phyloP scores from a whole-genome alignment of 1,140 invertebrate genomes.

The Adoxophyes honmai region DNA sequence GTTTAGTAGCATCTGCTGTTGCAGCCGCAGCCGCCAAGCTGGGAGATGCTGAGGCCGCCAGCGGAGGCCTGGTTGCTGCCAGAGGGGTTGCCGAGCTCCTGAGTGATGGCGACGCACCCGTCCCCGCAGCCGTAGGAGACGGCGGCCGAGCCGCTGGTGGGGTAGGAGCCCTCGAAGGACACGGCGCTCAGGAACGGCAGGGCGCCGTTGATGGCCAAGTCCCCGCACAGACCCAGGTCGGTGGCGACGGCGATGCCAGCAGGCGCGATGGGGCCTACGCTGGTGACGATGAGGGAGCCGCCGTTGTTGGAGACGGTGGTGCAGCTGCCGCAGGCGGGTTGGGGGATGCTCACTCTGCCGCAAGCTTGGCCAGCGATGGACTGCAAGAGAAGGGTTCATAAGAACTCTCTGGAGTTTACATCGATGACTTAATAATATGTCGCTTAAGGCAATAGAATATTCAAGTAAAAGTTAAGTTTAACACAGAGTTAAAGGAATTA shows the following conservation, averaged over 20 bases:
- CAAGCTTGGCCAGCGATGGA: not conserved
- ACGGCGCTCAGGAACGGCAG: slow-evolving; percentile 8
- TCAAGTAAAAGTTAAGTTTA: too few relatives aligned
- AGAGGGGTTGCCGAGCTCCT: not conserved
- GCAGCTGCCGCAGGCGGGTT: not conserved
- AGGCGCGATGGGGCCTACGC: slow-evolving; percentile 29
- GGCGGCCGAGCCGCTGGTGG: slow-evolving; percentile 10
- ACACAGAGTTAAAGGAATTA: too few relatives aligned
- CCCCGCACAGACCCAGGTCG: slow-evolving; percentile 37
- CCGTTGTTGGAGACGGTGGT: slow-evolving; percentile 14
- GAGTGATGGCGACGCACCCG: not conserved
- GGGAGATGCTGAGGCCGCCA: too few relatives aligned
- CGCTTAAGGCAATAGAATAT: too few relatives aligned
- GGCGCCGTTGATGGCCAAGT: slow-evolving; percentile 30
- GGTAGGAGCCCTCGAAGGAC: not conserved
- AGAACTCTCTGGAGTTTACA: not conserved
- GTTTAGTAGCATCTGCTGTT: too few relatives aligned
- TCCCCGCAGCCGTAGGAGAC: slow-evolving; percentile 18
- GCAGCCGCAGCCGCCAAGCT: not conserved
- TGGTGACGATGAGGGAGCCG: slow-evolving; percentile 28
- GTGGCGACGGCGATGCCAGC: slow-evolving; percentile 34
- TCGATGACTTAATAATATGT: too few relatives aligned
- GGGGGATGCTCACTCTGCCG: too few relatives aligned
- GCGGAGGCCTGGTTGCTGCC: not conserved
- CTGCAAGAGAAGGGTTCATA: not conserved